phyloP scores from a whole-genome alignment of 2,797 vertebrate species.

The Propithecus perrieri region DNA sequence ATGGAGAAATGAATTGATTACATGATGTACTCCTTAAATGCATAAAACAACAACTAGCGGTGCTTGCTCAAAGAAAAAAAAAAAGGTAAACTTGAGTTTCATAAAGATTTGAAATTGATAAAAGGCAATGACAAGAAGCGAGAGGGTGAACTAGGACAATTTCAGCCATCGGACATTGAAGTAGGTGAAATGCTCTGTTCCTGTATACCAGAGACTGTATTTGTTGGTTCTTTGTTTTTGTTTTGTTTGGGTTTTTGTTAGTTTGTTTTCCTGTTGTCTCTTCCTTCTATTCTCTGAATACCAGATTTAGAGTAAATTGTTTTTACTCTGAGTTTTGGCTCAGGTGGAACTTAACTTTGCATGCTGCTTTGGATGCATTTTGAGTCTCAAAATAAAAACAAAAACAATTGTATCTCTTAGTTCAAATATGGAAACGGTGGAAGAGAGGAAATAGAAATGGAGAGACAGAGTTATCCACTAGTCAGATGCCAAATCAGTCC shows the following conservation, averaged over 20 bases:
- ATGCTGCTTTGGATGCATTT: neutral
- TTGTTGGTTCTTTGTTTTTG: neutral
- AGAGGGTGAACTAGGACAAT: neutral
- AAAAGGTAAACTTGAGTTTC: neutral
- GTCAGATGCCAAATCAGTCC: neutral
- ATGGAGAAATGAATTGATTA: neutral
- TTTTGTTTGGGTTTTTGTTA: neutral
- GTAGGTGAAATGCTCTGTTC: neutral
- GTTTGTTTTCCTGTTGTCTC: neutral
- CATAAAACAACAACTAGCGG: neutral
- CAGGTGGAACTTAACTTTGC: neutral
- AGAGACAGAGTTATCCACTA: neutral
- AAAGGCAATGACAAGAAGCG: neutral
- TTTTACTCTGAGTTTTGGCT: neutral
- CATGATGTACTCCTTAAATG: neutral
- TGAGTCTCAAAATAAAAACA: neutral
- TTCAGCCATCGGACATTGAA: neutral
- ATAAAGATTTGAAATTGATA: neutral
- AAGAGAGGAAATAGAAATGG: accelerated
- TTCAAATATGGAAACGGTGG: neutral
- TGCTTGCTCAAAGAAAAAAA: neutral
- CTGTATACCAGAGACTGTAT: neutral
- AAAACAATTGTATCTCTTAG: neutral
- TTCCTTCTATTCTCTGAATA: neutral
- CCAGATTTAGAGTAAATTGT: neutral